Conservation (phyloP, 2,888 invertebrate species). For the Melanotus villosus region DNA sequence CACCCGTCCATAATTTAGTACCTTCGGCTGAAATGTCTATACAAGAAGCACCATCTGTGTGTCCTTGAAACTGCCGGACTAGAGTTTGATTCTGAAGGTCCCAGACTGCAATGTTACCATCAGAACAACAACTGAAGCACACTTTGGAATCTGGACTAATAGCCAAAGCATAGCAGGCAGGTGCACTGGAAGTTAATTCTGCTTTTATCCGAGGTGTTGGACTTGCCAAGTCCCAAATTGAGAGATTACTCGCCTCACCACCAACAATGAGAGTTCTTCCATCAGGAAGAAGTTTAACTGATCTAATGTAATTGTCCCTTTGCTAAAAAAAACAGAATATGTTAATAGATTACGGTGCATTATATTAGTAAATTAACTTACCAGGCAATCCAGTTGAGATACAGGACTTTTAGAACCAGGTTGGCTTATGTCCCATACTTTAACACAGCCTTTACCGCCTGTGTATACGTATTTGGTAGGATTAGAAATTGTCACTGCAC, state of each 20-base stretch:
- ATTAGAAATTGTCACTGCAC: slow-evolving; percentile 94
- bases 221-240: slow-evolving; percentile 95
- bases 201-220: slow-evolving; percentile 94
- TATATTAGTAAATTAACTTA: slow-evolving; percentile 62
- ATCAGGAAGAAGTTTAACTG: slow-evolving; percentile 95
- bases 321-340: slow-evolving; percentile 73
- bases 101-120: slow-evolving; percentile 98
- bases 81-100: slow-evolving; percentile 92
- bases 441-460: slow-evolving; percentile 96
- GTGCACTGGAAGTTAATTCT: slow-evolving; percentile 90
- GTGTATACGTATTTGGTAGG: slow-evolving; percentile 96
- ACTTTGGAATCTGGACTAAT: slow-evolving; percentile 98
- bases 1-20: slow-evolving; percentile 91
- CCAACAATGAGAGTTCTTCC: slow-evolving; percentile 96
- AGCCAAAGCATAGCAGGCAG: slow-evolving; percentile 98
- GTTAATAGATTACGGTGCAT: neutral
- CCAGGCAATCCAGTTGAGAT: slow-evolving; percentile 88
- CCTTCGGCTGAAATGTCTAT: slow-evolving; percentile 97
- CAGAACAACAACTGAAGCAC: slow-evolving; percentile 98
- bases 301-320: slow-evolving; percentile 95
- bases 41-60: slow-evolving; percentile 98
- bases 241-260: slow-evolving; percentile 95
- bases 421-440: slow-evolving; percentile 86
- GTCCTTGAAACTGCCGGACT: slow-evolving; percentile 93
- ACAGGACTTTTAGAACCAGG: slow-evolving; percentile 84